phyloP scores from a whole-genome alignment of 2,113 vertebrate genomes.

The Oreochromis tanganicae region DNA sequence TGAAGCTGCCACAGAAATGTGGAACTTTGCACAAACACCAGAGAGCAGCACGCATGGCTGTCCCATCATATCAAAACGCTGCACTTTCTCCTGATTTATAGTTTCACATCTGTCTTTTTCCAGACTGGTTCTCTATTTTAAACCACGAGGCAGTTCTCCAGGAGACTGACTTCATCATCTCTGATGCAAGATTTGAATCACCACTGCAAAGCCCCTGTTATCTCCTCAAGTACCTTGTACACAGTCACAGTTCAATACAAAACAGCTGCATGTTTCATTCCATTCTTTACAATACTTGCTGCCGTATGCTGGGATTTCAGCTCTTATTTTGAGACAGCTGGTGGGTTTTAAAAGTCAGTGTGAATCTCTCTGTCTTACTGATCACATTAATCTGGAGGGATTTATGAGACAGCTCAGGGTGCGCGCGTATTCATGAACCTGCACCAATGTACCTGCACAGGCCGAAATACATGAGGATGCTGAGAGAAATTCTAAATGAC shows the following conservation, averaged over 20 bases:
- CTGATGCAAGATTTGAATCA: not conserved
- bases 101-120: not conserved
- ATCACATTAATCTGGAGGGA: slow-evolving; percentile 12
- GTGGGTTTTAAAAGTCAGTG: not conserved
- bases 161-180: not conserved
- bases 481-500: not conserved
- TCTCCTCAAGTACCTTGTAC: not conserved
- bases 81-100: not conserved
- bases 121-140: not conserved
- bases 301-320: not conserved
- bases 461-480: not conserved
- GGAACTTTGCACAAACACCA: not conserved
- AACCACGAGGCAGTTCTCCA: not conserved
- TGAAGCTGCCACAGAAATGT: not conserved
- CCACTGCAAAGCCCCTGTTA: not conserved
- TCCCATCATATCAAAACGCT: not conserved
- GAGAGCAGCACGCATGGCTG: not conserved
- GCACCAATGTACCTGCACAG: not conserved
- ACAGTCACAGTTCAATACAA: not conserved
- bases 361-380: not conserved
- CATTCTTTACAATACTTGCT: not conserved
- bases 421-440: not conserved
- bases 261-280: not conserved
- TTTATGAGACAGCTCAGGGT: slow-evolving; percentile 1
- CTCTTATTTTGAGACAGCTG: not conserved